Conservation (phyloP, 2,888 invertebrate genomes). For the Dryocosmus kuriphilus region DNA sequence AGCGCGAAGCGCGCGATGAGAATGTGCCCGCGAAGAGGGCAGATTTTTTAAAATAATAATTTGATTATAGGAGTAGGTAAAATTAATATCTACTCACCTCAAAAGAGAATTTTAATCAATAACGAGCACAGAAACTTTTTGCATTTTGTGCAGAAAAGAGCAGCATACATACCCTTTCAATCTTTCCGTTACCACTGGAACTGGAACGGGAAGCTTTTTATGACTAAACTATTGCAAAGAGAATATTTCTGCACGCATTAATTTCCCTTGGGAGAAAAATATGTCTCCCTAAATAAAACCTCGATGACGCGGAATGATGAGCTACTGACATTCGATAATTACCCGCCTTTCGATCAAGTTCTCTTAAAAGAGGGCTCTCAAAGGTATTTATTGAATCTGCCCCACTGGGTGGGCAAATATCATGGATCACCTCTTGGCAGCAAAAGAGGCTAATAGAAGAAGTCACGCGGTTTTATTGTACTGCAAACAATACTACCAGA, state of each 20-base stretch:
- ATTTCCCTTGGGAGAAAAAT: constrained; percentile 53
- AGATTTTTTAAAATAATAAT: too few relatives aligned
- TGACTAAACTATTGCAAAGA: constrained; percentile 31
- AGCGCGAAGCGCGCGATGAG: too few relatives aligned
- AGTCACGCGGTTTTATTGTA: constrained; percentile 66
- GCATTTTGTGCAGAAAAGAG: constrained; percentile 13
- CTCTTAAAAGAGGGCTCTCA: constrained; percentile 45
- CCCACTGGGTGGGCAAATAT: constrained; percentile 58
- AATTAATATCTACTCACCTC: neutral
- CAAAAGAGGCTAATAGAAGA: constrained; percentile 63
- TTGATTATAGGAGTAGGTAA: too few relatives aligned
- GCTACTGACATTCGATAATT: constrained; percentile 57
- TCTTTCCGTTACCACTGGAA: constrained; percentile 13
- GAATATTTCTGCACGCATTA: constrained; percentile 42
- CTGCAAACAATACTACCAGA: constrained; percentile 57
- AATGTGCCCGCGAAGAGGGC: too few relatives aligned
- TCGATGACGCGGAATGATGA: constrained; percentile 51
- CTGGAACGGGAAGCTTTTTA: constrained; percentile 15
- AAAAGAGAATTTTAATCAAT: constrained; percentile 27
- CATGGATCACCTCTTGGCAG: constrained; percentile 61
- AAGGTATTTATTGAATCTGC: constrained; percentile 58
- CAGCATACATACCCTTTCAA: constrained; percentile 26
- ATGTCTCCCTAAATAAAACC: constrained; percentile 36
- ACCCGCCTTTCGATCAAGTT: constrained; percentile 38
- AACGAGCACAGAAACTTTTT: constrained; percentile 25